A percentile compares a stretch with the other conserved stretches of the same genome.
Evolutionary conservation across 2,113 vertebrate genomes (phyloP).

Genomic region (Spheniscus mendiculus): DNA sequence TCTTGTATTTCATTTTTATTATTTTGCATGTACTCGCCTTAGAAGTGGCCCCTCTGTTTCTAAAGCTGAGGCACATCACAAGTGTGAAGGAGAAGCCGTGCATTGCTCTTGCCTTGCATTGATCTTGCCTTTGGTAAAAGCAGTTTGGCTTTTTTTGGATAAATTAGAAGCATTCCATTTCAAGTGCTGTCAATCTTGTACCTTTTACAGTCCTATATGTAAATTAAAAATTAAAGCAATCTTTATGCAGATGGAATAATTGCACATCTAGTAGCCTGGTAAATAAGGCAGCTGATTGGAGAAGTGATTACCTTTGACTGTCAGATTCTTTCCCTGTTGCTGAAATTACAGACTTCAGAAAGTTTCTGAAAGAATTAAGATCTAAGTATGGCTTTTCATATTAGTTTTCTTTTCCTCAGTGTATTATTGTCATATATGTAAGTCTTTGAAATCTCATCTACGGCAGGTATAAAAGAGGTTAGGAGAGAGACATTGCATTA

Average conservation of each 20-base stretch:
- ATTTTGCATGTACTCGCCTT: background rate
- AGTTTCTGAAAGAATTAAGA: conserved; percentile 13
- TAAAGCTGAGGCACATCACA: background rate
- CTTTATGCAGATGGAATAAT: conserved; percentile 13
- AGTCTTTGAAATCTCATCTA: background rate
- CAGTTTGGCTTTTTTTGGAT: background rate
- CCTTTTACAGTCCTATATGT: background rate
- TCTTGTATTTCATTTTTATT: background rate
- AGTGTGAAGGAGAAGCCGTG: background rate
- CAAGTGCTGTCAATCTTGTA: background rate
- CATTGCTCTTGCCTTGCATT: background rate
- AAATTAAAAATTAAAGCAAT: background rate
- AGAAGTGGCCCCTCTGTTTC: background rate
- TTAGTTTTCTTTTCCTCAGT: background rate
- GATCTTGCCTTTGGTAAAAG: background rate
- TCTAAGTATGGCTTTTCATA: background rate
- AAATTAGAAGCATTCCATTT: background rate
- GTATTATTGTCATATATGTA: background rate
- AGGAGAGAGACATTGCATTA: background rate
- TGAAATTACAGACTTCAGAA: conserved; percentile 15
- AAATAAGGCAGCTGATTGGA: conserved; percentile 33
- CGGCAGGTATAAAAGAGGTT: background rate
- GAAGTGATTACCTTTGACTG: conserved; percentile 30
- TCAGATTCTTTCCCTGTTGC: background rate
- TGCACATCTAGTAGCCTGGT: background rate